These are phyloP conservation scores for Oligia fasciuncula DNA, from an alignment of 2,888 invertebrate species.

Conservation along the genomic window DNA sequence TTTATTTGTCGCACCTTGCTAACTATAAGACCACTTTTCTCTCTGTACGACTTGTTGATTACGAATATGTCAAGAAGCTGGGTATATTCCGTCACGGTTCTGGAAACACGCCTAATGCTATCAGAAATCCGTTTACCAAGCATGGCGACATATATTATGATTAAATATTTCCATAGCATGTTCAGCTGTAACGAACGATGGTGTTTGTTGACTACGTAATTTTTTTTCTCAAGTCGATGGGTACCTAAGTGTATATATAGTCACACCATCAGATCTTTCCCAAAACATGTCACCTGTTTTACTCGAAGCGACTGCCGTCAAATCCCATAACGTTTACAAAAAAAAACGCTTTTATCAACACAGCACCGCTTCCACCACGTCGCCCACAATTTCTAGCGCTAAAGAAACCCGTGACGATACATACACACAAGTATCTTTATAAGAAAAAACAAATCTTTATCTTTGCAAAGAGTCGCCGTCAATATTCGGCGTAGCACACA, in stretches of 20 bases:
- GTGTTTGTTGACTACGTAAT: slow-evolving; percentile 6
- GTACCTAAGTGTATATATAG: too few relatives aligned
- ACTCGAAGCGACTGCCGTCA: slow-evolving; percentile 9
- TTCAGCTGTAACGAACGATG: neutral
- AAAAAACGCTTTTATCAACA: slow-evolving; percentile 28
- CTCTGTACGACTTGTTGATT: neutral
- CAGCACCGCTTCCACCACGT: slow-evolving; percentile 15
- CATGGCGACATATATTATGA: neutral
- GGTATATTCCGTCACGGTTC: neutral
- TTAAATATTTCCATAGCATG: neutral
- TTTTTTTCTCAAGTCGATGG: slow-evolving; percentile 3
- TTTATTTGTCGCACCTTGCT: neutral
- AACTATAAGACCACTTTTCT: neutral
- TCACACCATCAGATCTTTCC: neutral
- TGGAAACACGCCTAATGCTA: slow-evolving; percentile 8
- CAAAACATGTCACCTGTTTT: slow-evolving; percentile 24
- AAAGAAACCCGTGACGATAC: slow-evolving; percentile 67
- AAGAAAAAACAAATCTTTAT: slow-evolving; percentile 66
- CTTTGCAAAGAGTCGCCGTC: slow-evolving; percentile 69
- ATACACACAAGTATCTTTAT: slow-evolving; percentile 61
- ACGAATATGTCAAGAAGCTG: neutral
- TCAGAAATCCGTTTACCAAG: neutral
- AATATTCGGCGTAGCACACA: slow-evolving; percentile 70
- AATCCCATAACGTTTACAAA: slow-evolving; percentile 31
- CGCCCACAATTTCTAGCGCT: slow-evolving; percentile 39